Percentiles rank a stretch among this genome's conserved stretches.
phyloP scores from a whole-genome alignment of 1,140 invertebrate species.

The Euura saliciscinereae region DNA sequence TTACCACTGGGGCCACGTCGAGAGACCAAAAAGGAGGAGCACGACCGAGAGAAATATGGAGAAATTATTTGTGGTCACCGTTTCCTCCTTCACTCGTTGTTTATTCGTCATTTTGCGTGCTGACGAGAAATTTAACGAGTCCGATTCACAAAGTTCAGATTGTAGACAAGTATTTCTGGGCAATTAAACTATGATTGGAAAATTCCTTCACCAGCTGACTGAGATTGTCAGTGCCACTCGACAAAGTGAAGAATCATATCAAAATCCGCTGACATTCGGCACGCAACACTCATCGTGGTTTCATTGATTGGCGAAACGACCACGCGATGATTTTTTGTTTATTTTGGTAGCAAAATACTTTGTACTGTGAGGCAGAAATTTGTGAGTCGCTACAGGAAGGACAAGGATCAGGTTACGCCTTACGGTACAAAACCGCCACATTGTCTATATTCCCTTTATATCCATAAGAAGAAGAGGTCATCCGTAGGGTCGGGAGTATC shows the following conservation, averaged over 20 bases:
- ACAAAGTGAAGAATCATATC: background rate
- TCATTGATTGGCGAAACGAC: no score
- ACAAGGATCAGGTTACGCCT: slow-evolving; percentile 4
- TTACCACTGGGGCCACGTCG: background rate
- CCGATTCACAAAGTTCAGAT: background rate
- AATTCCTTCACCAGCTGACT: background rate
- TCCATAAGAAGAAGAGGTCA: background rate
- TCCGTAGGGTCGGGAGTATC: background rate
- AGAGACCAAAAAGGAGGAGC: background rate
- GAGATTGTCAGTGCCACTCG: background rate
- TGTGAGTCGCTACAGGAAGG: background rate
- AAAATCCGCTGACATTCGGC: background rate
- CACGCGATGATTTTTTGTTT: no score
- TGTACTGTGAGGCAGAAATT: no score
- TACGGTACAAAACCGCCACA: slow-evolving; percentile 4
- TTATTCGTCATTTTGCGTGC: background rate
- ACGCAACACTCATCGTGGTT: background rate
- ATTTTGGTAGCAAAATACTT: no score
- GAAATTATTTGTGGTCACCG: background rate
- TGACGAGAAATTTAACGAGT: slow-evolving; percentile 1
- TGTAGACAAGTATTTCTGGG: background rate
- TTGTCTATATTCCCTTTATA: slow-evolving; percentile 5
- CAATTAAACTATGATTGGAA: background rate
- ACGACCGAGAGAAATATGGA: background rate
- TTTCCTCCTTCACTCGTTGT: no score